Conservation (phyloP, 2,113 vertebrate species). For the Symphodus melops region DNA sequence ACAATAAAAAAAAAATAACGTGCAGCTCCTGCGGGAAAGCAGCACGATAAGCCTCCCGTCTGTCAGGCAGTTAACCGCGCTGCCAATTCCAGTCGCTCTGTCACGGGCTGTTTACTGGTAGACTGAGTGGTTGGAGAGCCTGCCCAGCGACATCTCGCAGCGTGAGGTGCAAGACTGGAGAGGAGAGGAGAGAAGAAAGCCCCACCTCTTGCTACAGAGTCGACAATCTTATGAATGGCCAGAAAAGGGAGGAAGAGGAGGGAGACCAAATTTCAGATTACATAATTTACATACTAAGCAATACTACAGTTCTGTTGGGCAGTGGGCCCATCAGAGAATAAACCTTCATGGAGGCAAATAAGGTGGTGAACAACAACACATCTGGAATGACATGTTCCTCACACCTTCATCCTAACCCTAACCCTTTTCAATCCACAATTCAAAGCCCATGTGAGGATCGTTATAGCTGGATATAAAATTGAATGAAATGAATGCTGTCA, state of each 20-base stretch:
- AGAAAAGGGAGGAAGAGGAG: neutral
- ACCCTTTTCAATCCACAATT: too few relatives aligned
- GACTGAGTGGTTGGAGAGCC: conserved; percentile 27
- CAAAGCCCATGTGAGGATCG: too few relatives aligned
- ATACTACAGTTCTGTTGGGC: too few relatives aligned
- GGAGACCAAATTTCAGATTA: neutral
- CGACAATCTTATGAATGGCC: conserved; percentile 56
- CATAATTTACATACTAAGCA: too few relatives aligned
- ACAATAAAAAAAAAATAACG: neutral
- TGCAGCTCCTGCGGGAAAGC: neutral
- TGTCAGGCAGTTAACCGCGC: conserved; percentile 38
- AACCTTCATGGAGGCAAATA: too few relatives aligned
- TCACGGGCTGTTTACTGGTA: conserved; percentile 32
- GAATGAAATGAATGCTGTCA: too few relatives aligned
- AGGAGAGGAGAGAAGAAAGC: conserved; percentile 34
- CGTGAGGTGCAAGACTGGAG: conserved; percentile 48
- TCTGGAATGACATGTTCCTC: too few relatives aligned
- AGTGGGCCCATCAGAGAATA: too few relatives aligned
- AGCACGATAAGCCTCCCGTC: neutral
- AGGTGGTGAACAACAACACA: too few relatives aligned
- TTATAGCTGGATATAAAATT: too few relatives aligned
- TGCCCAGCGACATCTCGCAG: conserved; percentile 40
- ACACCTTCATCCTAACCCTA: too few relatives aligned
- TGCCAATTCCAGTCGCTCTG: conserved; percentile 33
- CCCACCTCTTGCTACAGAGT: conserved; percentile 45